phyloP scores from a whole-genome alignment of 1,140 invertebrate genomes.

The Luehdorfia chinensis region DNA sequence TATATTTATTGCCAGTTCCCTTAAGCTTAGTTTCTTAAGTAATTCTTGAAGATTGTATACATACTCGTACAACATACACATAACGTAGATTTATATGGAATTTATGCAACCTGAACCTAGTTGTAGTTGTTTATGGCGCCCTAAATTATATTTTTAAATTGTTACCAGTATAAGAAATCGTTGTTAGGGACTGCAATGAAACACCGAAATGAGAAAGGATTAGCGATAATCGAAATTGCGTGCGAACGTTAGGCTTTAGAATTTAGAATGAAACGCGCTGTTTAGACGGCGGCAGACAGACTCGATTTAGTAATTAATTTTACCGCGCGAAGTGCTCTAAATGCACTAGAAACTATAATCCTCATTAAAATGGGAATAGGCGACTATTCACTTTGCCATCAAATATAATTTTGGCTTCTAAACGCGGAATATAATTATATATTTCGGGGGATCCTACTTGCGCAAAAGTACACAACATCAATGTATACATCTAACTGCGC shows the following conservation, averaged over 20 bases:
- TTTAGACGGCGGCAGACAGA: constrained; percentile 53
- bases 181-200: background rate
- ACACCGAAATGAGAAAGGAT: constrained; percentile 21
- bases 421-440: constrained; percentile 61
- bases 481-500: too few relatives aligned
- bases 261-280: constrained; percentile 48
- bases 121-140: too few relatives aligned
- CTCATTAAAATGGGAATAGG: constrained; percentile 74
- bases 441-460: constrained; percentile 47
- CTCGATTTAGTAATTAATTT: constrained; percentile 75
- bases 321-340: constrained; percentile 71
- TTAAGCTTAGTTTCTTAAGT: too few relatives aligned
- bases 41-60: too few relatives aligned
- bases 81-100: too few relatives aligned
- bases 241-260: constrained; percentile 42
- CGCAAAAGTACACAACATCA: constrained; percentile 36
- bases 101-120: too few relatives aligned
- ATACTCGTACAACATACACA: too few relatives aligned
- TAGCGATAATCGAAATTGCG: constrained; percentile 39
- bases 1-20: too few relatives aligned
- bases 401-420: constrained; percentile 73
- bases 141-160: too few relatives aligned
- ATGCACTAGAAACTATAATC: constrained; percentile 75
- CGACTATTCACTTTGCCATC: constrained; percentile 68
- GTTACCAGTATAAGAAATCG: too few relatives aligned